Base-by-base conservation (phyloP, 1,140 invertebrate species). In the Drosophila seguyi region DNA sequence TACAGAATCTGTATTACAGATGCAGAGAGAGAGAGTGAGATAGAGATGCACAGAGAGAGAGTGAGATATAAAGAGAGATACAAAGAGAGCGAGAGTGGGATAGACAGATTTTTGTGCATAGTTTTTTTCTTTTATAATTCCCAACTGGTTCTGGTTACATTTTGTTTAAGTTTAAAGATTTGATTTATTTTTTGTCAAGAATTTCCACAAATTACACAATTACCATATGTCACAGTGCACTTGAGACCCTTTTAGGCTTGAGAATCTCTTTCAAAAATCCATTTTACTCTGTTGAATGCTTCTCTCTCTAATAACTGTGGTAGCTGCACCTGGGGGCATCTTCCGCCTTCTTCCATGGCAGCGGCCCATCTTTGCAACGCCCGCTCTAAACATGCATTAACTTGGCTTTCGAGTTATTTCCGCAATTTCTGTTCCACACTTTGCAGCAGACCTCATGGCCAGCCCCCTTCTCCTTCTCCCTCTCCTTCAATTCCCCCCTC, bases 391-490 rank as follows among this genome's bases (percentile, higher is more conserved):
- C 52, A 55, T 69, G 62, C 68, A 72, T 72, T 72, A 72, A 50
- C 67, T 57, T 58, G 66, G 47, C 68, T 58, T 73, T 72, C 67
- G 44, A 72, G 57, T 45, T 56, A 73, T 73, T 73, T 73, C 69
- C 69, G 69, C 69, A 73, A 73, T 72, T 73, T 73, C 66, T 73
- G 69, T 73, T 73, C 69, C 69, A 73, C 69, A 73, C 69, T 73
- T 72, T 72, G 53, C 53, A 27, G 53, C 53, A 27, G 42, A 25
- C 63, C 50, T 45, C 34, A 44, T 18, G 18, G 31, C 34, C 16
- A 50, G 13, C 67, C 25, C 25, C 7, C 31, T 4, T 4, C 55
- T 8, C n/a, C 27, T 31, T 18, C 10, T 63, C 36, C 13, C 53
- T 57, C 55, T 58, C 25, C 4, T 25, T 25, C 20, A 1, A 2